A percentile compares a stretch with the other conserved stretches of the same genome.
phyloP scores from a whole-genome alignment of 2,888 invertebrate genomes.

The Tenthredo distinguenda region DNA sequence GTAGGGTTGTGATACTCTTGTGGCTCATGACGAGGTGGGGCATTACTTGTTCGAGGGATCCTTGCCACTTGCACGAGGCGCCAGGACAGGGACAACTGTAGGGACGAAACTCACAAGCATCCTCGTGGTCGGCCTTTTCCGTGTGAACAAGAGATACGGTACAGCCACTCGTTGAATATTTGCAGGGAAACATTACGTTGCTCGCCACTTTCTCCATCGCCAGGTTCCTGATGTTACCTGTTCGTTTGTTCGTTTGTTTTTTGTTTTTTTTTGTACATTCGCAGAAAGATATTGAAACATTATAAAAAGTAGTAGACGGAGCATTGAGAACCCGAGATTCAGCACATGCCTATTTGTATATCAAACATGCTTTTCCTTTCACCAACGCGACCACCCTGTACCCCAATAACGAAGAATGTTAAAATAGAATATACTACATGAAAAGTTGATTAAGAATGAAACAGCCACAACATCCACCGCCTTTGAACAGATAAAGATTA shows the following conservation, averaged over 20 bases:
- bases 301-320: neutral
- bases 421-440: neutral
- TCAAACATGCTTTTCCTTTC: neutral
- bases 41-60: slow-evolving; percentile 98
- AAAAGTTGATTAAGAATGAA: neutral
- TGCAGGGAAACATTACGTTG: slow-evolving; percentile 99
- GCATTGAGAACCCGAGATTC: neutral
- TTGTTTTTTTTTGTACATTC: neutral
- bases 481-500: neutral
- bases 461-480: neutral
- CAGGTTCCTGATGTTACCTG: slow-evolving; percentile 97
- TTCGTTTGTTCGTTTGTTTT: slow-evolving; percentile 65
- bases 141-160: slow-evolving; percentile 94
- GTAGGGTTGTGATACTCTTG: slow-evolving; percentile 98
- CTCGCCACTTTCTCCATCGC: slow-evolving; percentile 99
- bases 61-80: slow-evolving; percentile 99
- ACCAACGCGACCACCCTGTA: neutral
- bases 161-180: slow-evolving; percentile 98
- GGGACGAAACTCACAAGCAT: slow-evolving; percentile 98
- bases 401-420: neutral
- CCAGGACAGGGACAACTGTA: slow-evolving; percentile 99
- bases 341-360: neutral
- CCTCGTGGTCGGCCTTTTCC: slow-evolving; percentile 99
- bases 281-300: neutral
- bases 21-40: slow-evolving; percentile 98